These are phyloP conservation scores for Aethes cnicana DNA, from an alignment of 2,888 invertebrate species.

Conservation along the genomic window DNA sequence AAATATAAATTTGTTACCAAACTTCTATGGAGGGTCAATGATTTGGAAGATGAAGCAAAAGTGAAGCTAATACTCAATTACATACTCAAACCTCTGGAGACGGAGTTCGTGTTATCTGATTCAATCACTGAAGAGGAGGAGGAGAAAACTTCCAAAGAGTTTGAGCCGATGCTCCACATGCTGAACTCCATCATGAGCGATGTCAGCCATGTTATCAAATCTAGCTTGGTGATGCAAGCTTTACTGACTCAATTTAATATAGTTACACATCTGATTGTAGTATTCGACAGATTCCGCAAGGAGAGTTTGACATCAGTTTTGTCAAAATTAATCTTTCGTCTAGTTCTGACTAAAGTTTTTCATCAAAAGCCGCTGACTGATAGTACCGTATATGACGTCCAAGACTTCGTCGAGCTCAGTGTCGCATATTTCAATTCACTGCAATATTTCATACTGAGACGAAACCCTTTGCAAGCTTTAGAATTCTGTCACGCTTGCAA, in stretches of 20 bases:
- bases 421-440: conserved; percentile 62
- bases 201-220: conserved; percentile 65
- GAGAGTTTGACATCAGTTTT: conserved; percentile 70
- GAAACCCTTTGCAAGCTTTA: conserved; percentile 51
- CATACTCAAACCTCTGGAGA: conserved; percentile 83
- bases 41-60: conserved; percentile 69
- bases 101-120: conserved; percentile 52
- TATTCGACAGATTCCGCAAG: conserved; percentile 65
- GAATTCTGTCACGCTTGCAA: conserved; percentile 64
- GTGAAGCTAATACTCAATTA: conserved; percentile 79
- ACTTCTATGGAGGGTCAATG: conserved; percentile 81
- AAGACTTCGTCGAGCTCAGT: conserved; percentile 60
- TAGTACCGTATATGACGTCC: conserved; percentile 54
- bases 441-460: conserved; percentile 52
- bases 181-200: conserved; percentile 80
- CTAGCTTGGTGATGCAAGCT: conserved; percentile 51
- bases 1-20: conserved; percentile 84
- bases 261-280: conserved; percentile 56
- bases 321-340: conserved; percentile 72
- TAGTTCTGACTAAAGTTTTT: conserved; percentile 65
- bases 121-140: conserved; percentile 74
- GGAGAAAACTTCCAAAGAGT: conserved; percentile 72
- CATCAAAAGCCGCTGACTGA: conserved; percentile 52
- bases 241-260: conserved; percentile 61
- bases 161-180: conserved; percentile 82